Evolutionary conservation across 2,888 invertebrate genomes (phyloP).

Genomic region (Bembecia ichneumoniformis): DNA sequence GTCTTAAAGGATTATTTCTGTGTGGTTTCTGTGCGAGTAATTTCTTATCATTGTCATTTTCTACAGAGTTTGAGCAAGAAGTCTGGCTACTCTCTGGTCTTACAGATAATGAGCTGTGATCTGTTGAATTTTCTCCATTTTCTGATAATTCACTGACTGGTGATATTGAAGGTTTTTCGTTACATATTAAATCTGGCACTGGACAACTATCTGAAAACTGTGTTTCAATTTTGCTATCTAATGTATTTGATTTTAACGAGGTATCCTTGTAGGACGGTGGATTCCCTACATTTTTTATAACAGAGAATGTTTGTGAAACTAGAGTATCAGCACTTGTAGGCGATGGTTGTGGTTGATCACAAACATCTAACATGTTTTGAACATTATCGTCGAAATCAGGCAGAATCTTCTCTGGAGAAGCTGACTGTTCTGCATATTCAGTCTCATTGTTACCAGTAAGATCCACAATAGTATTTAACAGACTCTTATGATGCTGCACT

Average conservation of each 20-base stretch:
- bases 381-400: conserved; percentile 58
- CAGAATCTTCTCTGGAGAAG: conserved; percentile 50
- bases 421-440: conserved; percentile 26
- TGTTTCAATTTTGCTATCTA: conserved; percentile 47
- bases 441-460: conserved; percentile 48
- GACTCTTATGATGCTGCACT: conserved; percentile 58
- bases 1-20: conserved; percentile 36
- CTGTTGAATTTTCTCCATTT: conserved; percentile 54
- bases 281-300: conserved; percentile 58
- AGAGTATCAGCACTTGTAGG: conserved; percentile 31
- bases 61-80: conserved; percentile 16
- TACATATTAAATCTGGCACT: conserved; percentile 64
- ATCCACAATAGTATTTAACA: conserved; percentile 61
- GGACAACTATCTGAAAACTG: conserved; percentile 61
- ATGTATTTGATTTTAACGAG: conserved; percentile 28
- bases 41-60: conserved; percentile 22
- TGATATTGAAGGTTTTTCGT: conserved; percentile 66
- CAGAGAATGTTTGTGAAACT: conserved; percentile 51
- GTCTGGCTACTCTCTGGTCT: conserved; percentile 28
- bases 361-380: conserved; percentile 30
- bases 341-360: conserved; percentile 30
- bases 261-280: conserved; percentile 42
- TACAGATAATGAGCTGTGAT: conserved; percentile 34
- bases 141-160: conserved; percentile 66
- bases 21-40: conserved; percentile 25